Percentiles rank a stretch among this genome's conserved stretches.
phyloP scores from a whole-genome alignment of 2,888 invertebrate genomes.

The Onchidella celtica region DNA sequence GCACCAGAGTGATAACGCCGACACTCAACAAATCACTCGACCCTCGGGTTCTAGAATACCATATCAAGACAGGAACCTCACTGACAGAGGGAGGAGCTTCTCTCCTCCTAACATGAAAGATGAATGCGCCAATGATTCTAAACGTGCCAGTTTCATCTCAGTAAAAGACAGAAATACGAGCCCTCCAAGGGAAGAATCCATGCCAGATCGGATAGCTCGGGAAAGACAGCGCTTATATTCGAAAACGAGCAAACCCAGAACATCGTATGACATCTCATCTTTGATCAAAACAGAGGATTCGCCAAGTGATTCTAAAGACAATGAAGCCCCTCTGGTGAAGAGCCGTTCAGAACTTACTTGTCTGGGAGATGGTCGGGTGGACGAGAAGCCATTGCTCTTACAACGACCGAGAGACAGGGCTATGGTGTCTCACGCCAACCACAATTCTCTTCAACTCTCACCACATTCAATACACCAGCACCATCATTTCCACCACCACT shows the following conservation, averaged over 20 bases:
- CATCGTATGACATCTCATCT: constrained; percentile 18
- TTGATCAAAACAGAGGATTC: constrained; percentile 15
- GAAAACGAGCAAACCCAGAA: background rate
- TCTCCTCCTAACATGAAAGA: background rate
- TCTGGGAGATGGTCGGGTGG: background rate
- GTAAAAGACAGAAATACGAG: no score
- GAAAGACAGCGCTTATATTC: background rate
- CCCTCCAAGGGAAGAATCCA: background rate
- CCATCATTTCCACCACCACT: constrained; percentile 41
- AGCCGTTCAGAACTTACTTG: background rate
- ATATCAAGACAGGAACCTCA: background rate
- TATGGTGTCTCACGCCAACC: background rate
- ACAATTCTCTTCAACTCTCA: background rate
- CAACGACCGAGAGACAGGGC: background rate
- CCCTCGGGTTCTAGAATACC: background rate
- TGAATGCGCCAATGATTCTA: background rate
- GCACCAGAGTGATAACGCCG: background rate
- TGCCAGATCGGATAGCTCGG: background rate
- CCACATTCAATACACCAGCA: constrained; percentile 22
- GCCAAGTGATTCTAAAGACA: background rate
- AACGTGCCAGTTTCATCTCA: background rate
- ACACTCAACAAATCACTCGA: background rate
- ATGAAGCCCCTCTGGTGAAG: background rate
- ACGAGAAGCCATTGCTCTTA: background rate
- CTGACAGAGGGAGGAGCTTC: background rate